Evolutionary conservation across 2,113 vertebrate species (phyloP).

Genomic region (Peromyscus maniculatus): DNA sequence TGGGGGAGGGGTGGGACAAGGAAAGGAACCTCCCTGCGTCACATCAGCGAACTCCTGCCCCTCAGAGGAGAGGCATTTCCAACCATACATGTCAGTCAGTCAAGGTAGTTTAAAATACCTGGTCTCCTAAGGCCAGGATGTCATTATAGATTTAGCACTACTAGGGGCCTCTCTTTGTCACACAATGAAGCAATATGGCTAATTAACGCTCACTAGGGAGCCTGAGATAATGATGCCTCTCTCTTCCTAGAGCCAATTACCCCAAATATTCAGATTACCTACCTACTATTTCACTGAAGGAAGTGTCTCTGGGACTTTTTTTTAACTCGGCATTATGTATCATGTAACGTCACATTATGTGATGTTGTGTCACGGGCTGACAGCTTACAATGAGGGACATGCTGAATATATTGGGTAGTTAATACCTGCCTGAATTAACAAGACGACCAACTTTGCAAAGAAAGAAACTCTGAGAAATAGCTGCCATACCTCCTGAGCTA

Average conservation of each 20-base stretch:
- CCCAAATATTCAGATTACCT: constrained; percentile 91
- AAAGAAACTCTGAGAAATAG: constrained; percentile 84
- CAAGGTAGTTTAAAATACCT: constrained; percentile 90
- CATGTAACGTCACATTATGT: constrained; percentile 89
- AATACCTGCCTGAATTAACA: constrained; percentile 89
- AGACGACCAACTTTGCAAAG: constrained; percentile 87
- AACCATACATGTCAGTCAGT: constrained; percentile 86
- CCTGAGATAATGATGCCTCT: constrained; percentile 89
- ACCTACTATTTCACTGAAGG: constrained; percentile 87
- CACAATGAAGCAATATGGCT: constrained; percentile 90
- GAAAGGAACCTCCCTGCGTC: constrained; percentile 72
- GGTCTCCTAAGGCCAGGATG: constrained; percentile 87
- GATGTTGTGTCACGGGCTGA: constrained; percentile 90
- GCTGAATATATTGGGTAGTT: constrained; percentile 89
- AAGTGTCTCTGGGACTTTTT: constrained; percentile 87
- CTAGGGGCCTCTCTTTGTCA: constrained; percentile 89
- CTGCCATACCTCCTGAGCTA: constrained; percentile 79
- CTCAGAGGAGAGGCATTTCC: constrained; percentile 75
- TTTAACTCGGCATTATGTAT: constrained; percentile 89
- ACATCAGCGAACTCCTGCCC: constrained; percentile 73
- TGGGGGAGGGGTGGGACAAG: constrained; percentile 45
- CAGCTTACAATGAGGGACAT: constrained; percentile 89
- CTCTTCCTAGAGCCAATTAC: constrained; percentile 90
- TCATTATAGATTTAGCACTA: constrained; percentile 89
- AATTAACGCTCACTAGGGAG: constrained; percentile 91